These are phyloP conservation scores for Cardiocondyla obscurior DNA, from an alignment of 1,140 invertebrate genomes.

Conservation along the genomic window DNA sequence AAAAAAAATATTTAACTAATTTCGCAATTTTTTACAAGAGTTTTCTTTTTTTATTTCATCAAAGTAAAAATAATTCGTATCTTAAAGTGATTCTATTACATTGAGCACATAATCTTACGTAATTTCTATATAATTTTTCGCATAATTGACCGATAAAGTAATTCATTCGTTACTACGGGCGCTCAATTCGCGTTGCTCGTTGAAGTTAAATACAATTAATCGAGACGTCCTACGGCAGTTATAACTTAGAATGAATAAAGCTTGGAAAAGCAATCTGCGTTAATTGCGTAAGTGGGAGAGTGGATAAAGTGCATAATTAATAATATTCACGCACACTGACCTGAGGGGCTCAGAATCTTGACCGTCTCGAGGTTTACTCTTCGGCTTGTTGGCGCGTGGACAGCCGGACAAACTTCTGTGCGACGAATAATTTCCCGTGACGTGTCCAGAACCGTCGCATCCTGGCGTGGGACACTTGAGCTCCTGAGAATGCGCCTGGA, in stretches of 20 bases:
- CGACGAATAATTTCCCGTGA: constrained; percentile 93
- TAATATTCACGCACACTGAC: constrained; percentile 79
- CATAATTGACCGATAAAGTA: background rate
- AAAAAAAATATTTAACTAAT: too few relatives aligned
- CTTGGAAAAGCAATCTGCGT: background rate
- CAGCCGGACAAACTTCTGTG: constrained; percentile 93
- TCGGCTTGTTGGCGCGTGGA: constrained; percentile 95
- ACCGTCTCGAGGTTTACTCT: constrained; percentile 95
- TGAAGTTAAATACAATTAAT: background rate
- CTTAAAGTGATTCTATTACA: too few relatives aligned
- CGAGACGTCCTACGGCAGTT: background rate
- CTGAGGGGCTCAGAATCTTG: constrained; percentile 95
- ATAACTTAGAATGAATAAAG: background rate
- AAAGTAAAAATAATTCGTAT: too few relatives aligned
- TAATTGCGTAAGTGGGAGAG: background rate
- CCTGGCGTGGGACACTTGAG: constrained; percentile 96
- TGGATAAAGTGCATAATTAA: background rate
- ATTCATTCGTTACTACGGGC: background rate
- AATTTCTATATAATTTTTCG: background rate
- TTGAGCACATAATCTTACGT: too few relatives aligned
- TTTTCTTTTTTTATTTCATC: background rate
- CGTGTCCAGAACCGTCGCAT: constrained; percentile 94
- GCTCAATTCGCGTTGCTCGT: background rate
- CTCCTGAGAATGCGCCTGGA: constrained; percentile 91
- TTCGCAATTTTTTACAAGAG: background rate